Base-by-base conservation (phyloP, 2,797 vertebrate species). In the Peromyscus eremicus region DNA sequence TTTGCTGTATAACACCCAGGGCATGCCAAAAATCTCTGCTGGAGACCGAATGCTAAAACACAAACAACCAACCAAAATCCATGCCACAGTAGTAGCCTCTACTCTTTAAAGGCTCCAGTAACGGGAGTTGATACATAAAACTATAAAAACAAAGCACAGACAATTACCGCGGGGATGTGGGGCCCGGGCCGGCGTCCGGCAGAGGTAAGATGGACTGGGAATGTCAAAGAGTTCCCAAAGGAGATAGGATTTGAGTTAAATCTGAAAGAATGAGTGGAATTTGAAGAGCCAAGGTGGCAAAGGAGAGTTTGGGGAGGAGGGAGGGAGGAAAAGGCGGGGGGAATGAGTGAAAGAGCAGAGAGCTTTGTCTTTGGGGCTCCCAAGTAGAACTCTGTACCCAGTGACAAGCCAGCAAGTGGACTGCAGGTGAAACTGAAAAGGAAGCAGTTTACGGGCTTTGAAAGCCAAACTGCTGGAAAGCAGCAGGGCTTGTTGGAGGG, bases 211-310 rank as follows among this genome's bases (percentile, higher is more conserved):
- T 91, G 91, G 60, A 73, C 43, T 32, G 46, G 43, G 43, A 96
- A 95, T 93, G 91, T 89, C 32, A 71, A 55, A 94, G 76, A 49
- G 29, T 89, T 94, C 82, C 89, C 82, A 79, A 86, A 94, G 76
- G 62, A 94, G 76, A 71, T 27, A 46, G 84, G 23, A 75, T 89
- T 66, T 93, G 89, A 89, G 79, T 25, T 84, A 57, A 88, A 37
- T 64, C 68, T 75, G 82, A 64, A 93, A 81, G 66, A 94, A 62
- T 71, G 88, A 91, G 49, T 83, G 34, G n/a, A 81, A 89, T 96
- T 82, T 85, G n/a, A 94, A 76, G 34, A 71, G 25, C 49, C 83
- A 49, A 83, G 79, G 8, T 82, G 57, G 37, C 55, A 60, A 64
- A 73, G 43, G 84, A 55, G 62, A 43, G 37, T 55, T 85, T 85